phyloP scores from a whole-genome alignment of 2,797 vertebrate genomes.

The Myripristis murdjan region DNA sequence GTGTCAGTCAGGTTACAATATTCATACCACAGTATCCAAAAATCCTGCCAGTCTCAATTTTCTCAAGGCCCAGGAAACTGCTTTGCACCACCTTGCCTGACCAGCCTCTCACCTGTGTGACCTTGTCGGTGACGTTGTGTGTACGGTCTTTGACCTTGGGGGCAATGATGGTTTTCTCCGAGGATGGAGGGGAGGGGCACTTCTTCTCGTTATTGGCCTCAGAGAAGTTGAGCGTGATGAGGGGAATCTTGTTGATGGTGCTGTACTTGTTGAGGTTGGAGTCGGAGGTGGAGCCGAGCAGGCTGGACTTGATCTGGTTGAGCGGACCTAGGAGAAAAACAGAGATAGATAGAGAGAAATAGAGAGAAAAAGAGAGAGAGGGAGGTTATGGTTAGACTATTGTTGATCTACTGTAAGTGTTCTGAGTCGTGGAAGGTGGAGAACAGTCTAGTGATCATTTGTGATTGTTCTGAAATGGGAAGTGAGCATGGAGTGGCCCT shows the following conservation, averaged over 20 bases:
- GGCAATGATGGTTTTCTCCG: conserved; percentile 97
- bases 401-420: conserved; percentile 1
- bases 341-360: not conserved
- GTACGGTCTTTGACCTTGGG: conserved; percentile 98
- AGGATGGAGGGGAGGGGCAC: conserved; percentile 94
- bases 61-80: too few species aligned
- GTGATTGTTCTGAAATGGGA: conserved; percentile 47
- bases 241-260: conserved; percentile 99
- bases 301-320: conserved; percentile 98
- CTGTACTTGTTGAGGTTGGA: conserved; percentile 99
- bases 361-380: not conserved
- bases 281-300: conserved; percentile 97
- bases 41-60: too few species aligned
- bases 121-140: conserved; percentile 98
- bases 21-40: too few species aligned
- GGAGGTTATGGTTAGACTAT: not conserved
- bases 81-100: not conserved
- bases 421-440: conserved; percentile 33
- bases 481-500: conserved; percentile 55
- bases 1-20: too few species aligned
- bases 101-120: conserved; percentile 93
- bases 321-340: conserved; percentile 89
- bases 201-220: conserved; percentile 96
- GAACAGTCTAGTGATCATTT: conserved; percentile 18
- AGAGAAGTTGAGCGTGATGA: conserved; percentile 98